Percentiles rank a stretch among this genome's conserved stretches.
Conservation (phyloP, 1,140 invertebrate species). For the Drosophila truncata region DNA sequence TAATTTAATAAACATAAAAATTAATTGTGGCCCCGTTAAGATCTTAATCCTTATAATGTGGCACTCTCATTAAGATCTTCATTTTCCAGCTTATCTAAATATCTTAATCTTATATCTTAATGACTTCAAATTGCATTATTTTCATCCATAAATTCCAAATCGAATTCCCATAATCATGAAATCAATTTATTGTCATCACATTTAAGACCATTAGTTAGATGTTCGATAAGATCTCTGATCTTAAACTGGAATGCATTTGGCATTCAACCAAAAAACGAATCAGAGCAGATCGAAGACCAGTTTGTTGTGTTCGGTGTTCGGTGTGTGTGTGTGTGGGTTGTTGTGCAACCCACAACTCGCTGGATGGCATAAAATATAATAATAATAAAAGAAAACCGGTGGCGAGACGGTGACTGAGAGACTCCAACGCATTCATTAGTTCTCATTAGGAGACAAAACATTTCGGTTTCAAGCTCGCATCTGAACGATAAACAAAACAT, state of each 20-base stretch:
- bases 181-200: slow-evolving; percentile 58
- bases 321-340: slow-evolving; percentile 36
- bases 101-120: slow-evolving; percentile 27
- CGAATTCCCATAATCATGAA: slow-evolving; percentile 37
- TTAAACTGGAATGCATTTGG: slow-evolving; percentile 47
- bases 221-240: slow-evolving; percentile 39
- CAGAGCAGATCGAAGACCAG: slow-evolving; percentile 49
- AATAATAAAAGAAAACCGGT: slow-evolving; percentile 46
- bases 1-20: neutral
- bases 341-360: slow-evolving; percentile 31
- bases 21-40: neutral
- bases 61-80: slow-evolving; percentile 9
- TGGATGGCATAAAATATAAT: slow-evolving; percentile 30
- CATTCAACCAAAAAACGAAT: slow-evolving; percentile 42
- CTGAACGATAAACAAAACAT: slow-evolving; percentile 48
- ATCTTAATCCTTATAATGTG: neutral
- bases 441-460: slow-evolving; percentile 52
- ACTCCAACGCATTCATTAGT: slow-evolving; percentile 59
- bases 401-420: slow-evolving; percentile 12
- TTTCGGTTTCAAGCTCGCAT: slow-evolving; percentile 31
- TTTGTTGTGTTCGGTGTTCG: too few relatives aligned
- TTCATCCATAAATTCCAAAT: slow-evolving; percentile 31
- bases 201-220: slow-evolving; percentile 48
- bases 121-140: slow-evolving; percentile 46
- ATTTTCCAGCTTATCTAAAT: slow-evolving; percentile 15